Conservation (phyloP, 92 coral and sea anemone species). For the Palythoa grandis region DNA sequence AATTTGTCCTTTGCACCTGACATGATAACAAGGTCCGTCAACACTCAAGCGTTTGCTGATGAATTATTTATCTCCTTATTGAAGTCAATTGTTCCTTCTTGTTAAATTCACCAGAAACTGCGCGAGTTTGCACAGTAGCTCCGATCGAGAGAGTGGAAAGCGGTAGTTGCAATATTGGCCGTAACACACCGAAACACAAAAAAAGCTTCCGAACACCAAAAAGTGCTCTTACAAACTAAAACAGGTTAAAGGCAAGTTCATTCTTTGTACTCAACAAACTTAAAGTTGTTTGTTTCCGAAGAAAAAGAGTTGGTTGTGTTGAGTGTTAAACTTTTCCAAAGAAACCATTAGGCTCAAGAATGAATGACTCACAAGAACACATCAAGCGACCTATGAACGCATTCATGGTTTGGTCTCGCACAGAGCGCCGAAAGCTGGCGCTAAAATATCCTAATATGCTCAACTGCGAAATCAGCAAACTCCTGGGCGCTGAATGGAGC, state of each 20-base stretch:
- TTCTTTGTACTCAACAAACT: background rate
- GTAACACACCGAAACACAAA: background rate
- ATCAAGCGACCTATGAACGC: constrained; percentile 94
- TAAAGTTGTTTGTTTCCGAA: background rate
- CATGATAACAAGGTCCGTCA: constrained; percentile 33
- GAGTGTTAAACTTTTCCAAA: background rate
- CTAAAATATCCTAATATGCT: constrained; percentile 94
- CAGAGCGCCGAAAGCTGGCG: constrained; percentile 88
- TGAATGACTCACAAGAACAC: constrained; percentile 60
- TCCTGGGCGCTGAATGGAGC: constrained; percentile 94
- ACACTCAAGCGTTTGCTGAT: constrained; percentile 32
- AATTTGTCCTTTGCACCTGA: constrained; percentile 34
- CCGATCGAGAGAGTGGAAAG: constrained; percentile 14
- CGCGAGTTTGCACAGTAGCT: constrained; percentile 41
- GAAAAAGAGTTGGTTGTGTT: background rate
- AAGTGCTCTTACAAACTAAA: background rate
- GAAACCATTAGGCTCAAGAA: constrained; percentile 6
- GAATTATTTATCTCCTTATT: constrained; percentile 29
- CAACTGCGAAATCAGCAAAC: constrained; percentile 92
- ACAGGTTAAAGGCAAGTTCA: background rate
- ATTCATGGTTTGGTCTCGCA: constrained; percentile 93
- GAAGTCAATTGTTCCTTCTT: constrained; percentile 36
- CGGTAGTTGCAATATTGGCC: background rate
- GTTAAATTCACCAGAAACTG: constrained; percentile 33
- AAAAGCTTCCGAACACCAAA: background rate